A percentile compares a stretch with the other conserved stretches of the same genome.
Evolutionary conservation across 2,888 invertebrate genomes (phyloP).

Genomic region (Rhodophaea formosa): DNA sequence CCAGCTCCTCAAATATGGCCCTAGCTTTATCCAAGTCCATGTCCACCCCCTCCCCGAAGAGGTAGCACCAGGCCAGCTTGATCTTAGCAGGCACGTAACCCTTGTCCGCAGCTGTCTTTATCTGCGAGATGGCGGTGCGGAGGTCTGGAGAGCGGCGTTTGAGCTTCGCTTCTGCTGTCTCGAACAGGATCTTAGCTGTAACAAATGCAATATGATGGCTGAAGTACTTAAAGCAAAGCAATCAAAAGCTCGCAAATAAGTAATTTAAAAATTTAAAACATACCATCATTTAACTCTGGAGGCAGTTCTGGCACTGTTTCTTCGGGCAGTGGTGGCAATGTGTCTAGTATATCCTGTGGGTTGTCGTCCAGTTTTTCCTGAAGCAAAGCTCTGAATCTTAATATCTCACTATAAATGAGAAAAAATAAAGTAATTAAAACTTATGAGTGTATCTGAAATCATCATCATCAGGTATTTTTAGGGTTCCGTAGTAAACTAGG

Average conservation of each 20-base stretch:
- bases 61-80: constrained; percentile 92
- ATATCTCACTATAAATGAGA: too few relatives aligned
- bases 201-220: too few relatives aligned
- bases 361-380: constrained; percentile 57
- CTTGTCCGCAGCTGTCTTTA: constrained; percentile 89
- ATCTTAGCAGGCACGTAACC: constrained; percentile 92
- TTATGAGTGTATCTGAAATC: too few relatives aligned
- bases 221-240: too few relatives aligned
- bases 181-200: constrained; percentile 87
- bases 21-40: constrained; percentile 89
- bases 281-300: constrained; percentile 75
- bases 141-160: constrained; percentile 88
- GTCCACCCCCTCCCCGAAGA: constrained; percentile 90
- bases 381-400: constrained; percentile 20
- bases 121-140: constrained; percentile 86
- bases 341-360: constrained; percentile 73
- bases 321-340: constrained; percentile 72
- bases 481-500: too few relatives aligned
- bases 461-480: too few relatives aligned
- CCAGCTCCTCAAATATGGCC: constrained; percentile 87
- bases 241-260: too few relatives aligned
- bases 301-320: constrained; percentile 76
- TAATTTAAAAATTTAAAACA: too few relatives aligned
- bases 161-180: constrained; percentile 85
- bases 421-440: too few relatives aligned